A percentile compares a stretch with the other conserved stretches of the same genome.
These are phyloP conservation scores for Buteo buteo DNA, from an alignment of 2,113 vertebrate species.

Conservation along the genomic window DNA sequence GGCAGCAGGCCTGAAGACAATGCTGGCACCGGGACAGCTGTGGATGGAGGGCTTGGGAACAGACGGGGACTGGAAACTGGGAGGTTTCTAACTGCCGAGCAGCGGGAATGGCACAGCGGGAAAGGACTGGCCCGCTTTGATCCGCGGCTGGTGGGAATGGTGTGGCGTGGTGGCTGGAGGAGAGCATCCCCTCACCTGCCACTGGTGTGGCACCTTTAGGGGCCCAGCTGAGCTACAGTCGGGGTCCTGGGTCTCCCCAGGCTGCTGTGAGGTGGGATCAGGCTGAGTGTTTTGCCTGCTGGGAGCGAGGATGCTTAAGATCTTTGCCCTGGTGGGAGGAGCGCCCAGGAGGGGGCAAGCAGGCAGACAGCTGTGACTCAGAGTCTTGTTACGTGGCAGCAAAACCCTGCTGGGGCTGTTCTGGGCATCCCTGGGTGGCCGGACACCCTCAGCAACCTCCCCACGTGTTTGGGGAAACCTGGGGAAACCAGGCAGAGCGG, in stretches of 20 bases:
- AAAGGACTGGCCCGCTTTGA: background rate
- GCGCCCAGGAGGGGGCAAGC: background rate
- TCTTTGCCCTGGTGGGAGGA: background rate
- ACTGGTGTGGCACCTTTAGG: background rate
- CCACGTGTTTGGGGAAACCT: accelerated
- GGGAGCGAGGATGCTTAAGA: background rate
- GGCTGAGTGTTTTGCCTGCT: background rate
- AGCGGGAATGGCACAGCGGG: background rate
- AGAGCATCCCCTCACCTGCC: background rate
- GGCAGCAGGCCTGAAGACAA: slow-evolving; percentile 7
- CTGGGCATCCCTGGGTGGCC: background rate
- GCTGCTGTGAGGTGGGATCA: background rate
- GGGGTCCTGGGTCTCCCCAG: accelerated
- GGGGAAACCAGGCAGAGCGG: background rate
- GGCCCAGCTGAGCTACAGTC: background rate
- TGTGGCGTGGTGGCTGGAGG: background rate
- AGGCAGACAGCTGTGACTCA: background rate
- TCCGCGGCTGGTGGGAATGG: background rate
- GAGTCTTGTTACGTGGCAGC: background rate
- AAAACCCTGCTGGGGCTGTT: background rate
- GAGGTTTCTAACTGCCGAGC: background rate
- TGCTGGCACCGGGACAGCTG: slow-evolving; percentile 40
- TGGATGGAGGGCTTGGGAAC: slow-evolving; percentile 18
- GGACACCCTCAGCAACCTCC: accelerated
- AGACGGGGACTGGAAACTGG: background rate